Conservation (phyloP, 2,797 vertebrate species). For the Thamnophis elegans region DNA sequence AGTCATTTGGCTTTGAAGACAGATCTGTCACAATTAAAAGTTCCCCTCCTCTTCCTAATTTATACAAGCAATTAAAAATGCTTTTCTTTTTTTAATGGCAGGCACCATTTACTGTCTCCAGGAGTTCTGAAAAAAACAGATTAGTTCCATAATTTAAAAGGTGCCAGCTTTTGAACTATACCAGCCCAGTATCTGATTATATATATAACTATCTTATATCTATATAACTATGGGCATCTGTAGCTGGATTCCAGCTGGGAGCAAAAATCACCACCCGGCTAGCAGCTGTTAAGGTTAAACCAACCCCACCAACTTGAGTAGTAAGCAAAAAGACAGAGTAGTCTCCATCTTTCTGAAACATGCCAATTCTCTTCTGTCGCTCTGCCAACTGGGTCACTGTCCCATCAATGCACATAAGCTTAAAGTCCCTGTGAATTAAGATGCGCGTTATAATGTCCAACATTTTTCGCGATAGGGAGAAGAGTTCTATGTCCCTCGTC, state of each 20-base stretch:
- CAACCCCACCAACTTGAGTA: conserved; percentile 90
- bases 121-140: background rate
- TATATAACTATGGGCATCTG: conserved; percentile 93
- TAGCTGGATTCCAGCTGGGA: conserved; percentile 98
- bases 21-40: background rate
- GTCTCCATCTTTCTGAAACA: conserved; percentile 79
- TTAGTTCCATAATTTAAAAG: background rate
- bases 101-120: background rate
- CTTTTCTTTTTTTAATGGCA: background rate
- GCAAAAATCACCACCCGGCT: too few relatives aligned
- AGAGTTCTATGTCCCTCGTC: too few relatives aligned
- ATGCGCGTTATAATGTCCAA: conserved; percentile 80
- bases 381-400: conserved; percentile 81
- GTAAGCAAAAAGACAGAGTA: conserved; percentile 90
- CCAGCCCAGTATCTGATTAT: too few relatives aligned
- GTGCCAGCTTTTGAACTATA: background rate
- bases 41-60: background rate
- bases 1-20: background rate
- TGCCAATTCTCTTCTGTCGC: conserved; percentile 80
- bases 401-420: conserved; percentile 83
- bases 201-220: too few relatives aligned
- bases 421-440: conserved; percentile 67
- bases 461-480: conserved; percentile 90
- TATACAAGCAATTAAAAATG: background rate
- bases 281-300: conserved; percentile 89